A percentile compares a stretch with the other conserved stretches of the same genome.
These are phyloP conservation scores for Megaceryle torquata DNA, from an alignment of 2,113 vertebrate species.

Conservation along the genomic window DNA sequence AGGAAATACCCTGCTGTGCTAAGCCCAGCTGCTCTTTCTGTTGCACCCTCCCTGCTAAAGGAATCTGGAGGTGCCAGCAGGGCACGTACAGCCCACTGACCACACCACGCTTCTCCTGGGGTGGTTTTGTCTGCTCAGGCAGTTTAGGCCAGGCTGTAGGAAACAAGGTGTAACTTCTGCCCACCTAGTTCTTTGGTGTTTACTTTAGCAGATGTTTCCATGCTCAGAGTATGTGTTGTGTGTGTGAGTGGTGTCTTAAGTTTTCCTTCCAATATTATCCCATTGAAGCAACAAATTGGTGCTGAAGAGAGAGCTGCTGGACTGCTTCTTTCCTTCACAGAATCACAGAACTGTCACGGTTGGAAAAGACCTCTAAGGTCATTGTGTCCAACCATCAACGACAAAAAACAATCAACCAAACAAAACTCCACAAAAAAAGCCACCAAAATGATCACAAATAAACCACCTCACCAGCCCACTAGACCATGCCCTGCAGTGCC, in stretches of 20 bases:
- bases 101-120: accelerated
- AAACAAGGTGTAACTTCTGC: not conserved
- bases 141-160: not conserved
- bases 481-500: no score
- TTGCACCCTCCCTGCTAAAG: no score
- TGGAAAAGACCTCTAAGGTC: no score
- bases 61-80: not conserved
- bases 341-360: no score
- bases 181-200: not conserved
- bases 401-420: no score
- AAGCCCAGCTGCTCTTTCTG: not conserved
- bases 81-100: no score
- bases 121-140: not conserved
- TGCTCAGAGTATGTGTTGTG: not conserved
- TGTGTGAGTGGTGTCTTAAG: not conserved
- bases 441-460: no score
- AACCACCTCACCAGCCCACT: no score
- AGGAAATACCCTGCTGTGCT: not conserved
- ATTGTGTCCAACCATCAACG: no score
- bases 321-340: not conserved
- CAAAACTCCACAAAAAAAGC: no score
- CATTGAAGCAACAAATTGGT: not conserved
- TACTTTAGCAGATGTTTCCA: not conserved
- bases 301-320: not conserved
- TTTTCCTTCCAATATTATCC: not conserved